Evolutionary conservation across 2,888 invertebrate species (phyloP).

Genomic region (Hypena proboscidalis): DNA sequence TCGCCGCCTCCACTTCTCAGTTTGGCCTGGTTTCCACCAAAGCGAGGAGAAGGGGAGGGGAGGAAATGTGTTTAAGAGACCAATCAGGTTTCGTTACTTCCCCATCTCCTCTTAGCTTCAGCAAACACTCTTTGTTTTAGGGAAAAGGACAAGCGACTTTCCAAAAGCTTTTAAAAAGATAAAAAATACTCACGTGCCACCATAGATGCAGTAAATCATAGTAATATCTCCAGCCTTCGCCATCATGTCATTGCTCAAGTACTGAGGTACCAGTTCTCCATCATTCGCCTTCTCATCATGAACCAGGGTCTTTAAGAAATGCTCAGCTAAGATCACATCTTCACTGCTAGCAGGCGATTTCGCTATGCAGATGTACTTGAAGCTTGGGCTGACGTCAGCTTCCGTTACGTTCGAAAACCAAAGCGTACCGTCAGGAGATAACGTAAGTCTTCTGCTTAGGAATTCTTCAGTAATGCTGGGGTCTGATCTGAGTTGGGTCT

Average conservation of each 20-base stretch:
- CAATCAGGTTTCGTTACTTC: too few species aligned
- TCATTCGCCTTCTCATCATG: constrained; percentile 47
- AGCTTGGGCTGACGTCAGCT: constrained; percentile 53
- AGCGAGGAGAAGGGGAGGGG: too few species aligned
- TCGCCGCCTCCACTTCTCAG: too few species aligned
- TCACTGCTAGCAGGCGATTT: constrained; percentile 55
- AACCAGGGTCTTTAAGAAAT: constrained; percentile 55
- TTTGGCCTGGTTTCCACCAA: too few species aligned
- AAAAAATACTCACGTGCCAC: constrained; percentile 71
- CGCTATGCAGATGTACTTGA: constrained; percentile 67
- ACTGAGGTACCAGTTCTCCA: constrained; percentile 61
- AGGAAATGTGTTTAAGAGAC: too few species aligned
- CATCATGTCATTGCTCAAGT: constrained; percentile 58
- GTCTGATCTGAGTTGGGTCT: constrained; percentile 49
- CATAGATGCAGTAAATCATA: constrained; percentile 72
- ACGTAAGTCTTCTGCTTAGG: constrained; percentile 53
- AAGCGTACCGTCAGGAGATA: constrained; percentile 63
- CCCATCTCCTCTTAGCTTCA: too few species aligned
- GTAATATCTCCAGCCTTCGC: constrained; percentile 58
- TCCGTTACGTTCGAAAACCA: constrained; percentile 66
- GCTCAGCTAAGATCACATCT: constrained; percentile 60
- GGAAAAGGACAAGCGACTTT: too few species aligned
- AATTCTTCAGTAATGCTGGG: constrained; percentile 47
- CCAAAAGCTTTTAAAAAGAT: too few species aligned
- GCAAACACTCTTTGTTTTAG: too few species aligned